Evolutionary conservation across 2,113 vertebrate genomes (phyloP), one percentile per base, ranked within the genome.

Genomic region (Phrynosoma blainvillii): DNA sequence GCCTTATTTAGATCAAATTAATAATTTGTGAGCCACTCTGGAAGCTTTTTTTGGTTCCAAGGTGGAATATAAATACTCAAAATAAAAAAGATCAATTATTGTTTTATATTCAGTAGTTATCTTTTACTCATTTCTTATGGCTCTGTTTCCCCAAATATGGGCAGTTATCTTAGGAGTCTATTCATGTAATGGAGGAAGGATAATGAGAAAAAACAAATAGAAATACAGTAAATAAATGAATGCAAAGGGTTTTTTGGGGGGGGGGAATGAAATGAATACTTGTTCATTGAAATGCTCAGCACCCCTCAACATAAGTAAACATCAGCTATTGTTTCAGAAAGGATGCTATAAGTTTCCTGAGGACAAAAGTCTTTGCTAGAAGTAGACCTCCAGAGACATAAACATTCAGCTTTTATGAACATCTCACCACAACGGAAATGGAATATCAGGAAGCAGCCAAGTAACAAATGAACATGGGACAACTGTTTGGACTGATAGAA

Each of bases 391-490:
- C 14, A 21, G 73, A 30, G n/a, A 77, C 73, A 75, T 88, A 82
- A 83, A 56, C 4, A 1, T 56, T 42, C 42, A 66, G 56, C 71
- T 30, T 88, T 83, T 77, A 77, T 83, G 87, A 88, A 88, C 73
- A 83, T 83, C 42, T 83, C 42, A 77, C 62, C n/a, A 77, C 73
- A 21, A 14, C n/a, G 56, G 80, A 77, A 85, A 75, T 52, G 23
- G 76, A 75, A 85, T 80, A 79, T 86, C 88, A 82, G 40, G 27
- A 59, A 30, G 7, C 27, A 59, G 25, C 84, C 73, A 0, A 77
- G 62, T 88, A 88, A 88, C 73, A 83, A 71, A 89, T 73, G 32
- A 89, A 20, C 84, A 82, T 1, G 27, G 23, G 18, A 80, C 78
- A 76, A 91, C 65, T 0, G 3, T 77, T 4, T 30, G 47, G 82